Base-by-base conservation (phyloP, 2,113 vertebrate species). In the Orthonyx spaldingii region DNA sequence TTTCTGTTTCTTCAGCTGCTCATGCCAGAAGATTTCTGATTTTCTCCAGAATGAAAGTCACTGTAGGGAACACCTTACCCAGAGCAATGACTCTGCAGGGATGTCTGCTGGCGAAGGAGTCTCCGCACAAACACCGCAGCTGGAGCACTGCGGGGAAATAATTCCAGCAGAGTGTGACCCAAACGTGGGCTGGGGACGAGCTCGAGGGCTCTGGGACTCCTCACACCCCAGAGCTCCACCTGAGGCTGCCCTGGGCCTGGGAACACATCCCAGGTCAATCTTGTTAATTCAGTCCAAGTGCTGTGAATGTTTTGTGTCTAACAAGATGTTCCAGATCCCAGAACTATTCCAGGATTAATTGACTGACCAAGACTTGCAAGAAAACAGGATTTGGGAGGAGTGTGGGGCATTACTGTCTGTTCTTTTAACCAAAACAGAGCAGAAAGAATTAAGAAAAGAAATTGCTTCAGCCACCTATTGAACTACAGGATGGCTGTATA, bases 111-210 rank as follows among this genome's bases (percentile, higher is more conserved):
- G 10, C 0, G 1, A 57, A 50, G 18, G 20, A 46, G 37, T n/a
- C 26, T 65, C 79, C 47, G 65, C 39, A 26, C 50, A 76, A 71
- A 19, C 3, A 0, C 7, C 41, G 6, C 20, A 20, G 11, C 32
- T 3, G 55, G 35, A 50, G n/a, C 7, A 19, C 37, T 8, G 9
- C 3, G 6, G 11, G 52, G n/a, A 81, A 47, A n/a, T 3, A 0
- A 0, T 27, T 52, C 53, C 64, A 68, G 46, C 41, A 55, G 26
- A 61, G 19, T 3, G 11, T 3, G 39, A 28, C 21, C 35, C 28
- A 88, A 35, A 26, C 0, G 0, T 3, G 17, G 23, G 9, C 10
- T 80, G 68, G 8, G 57, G 59, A 33, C 1, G 26, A 86, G 37
- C 26, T 37, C 57, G n/a, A 8, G 20, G 30, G 19, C 35, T 50